Evolutionary conservation across 2,888 invertebrate species (phyloP), one percentile per base, ranked within the genome.

Genomic region (Seira musarum): DNA sequence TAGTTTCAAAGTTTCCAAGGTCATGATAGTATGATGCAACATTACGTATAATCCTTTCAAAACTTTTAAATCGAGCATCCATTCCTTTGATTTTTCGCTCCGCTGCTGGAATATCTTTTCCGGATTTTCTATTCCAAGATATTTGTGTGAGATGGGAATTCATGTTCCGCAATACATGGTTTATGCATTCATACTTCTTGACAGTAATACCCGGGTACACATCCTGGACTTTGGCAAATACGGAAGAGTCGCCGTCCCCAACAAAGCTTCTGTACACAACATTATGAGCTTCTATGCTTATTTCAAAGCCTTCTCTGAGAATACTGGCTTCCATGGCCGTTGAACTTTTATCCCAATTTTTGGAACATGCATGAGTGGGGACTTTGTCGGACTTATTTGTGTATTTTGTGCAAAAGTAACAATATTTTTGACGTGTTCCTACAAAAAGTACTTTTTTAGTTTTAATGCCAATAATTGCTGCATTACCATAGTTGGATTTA

Each of bases 171-270:
- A 81, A 30, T 0, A 81, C 19, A 60, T 85, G 83, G 30, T 84
- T 85, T n/a, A 61, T 61, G 65, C 85, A 82, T 69, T 85, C 85
- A 1, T 80, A 35, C 63, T 85, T 84, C 22, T 72, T 67, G 0
- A 84, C 82, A n/a, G n/a, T n/a, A n/a, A n/a, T n/a, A n/a, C n/a
- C 35, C 1, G 35, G 25, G 22, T 67, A 40, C 21, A 21, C 19
- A 17, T 80, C 69, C 17, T 73, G 70, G 15, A 84, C 81, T 66
- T 72, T 71, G 8, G 66, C 60, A 13, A 72, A 85, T 0, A 83
- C 81, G 21, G 75, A 73, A 10, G 81, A 81, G 24, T 85, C 84
- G 2, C 84, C 81, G 66, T 85, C 85, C 8, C 83, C 81, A 0
- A 85, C 66, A 17, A 82, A 53, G 35, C 49, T 70, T n/a, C 67